Conservation (phyloP, 2,888 invertebrate species). For the Pristionchus maxplancki region DNA sequence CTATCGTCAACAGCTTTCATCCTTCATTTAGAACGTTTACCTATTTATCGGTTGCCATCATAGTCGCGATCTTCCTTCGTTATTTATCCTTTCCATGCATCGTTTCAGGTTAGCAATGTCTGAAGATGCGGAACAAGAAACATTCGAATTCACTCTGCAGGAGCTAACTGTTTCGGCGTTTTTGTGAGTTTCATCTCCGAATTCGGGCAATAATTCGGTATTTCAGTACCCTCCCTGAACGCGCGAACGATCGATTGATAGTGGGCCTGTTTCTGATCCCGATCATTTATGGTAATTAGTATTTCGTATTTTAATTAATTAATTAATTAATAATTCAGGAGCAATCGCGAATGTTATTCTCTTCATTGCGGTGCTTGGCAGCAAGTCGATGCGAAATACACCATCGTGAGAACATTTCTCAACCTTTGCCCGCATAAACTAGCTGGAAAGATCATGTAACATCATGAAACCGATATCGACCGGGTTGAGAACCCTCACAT, state of each 20-base stretch:
- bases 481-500: background rate
- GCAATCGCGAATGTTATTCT: conserved; percentile 16
- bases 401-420: conserved; percentile 28
- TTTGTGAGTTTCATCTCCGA: background rate
- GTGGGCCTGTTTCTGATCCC: conserved; percentile 32
- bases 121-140: background rate
- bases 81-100: background rate
- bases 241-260: background rate
- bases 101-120: background rate
- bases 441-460: background rate
- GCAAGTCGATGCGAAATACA: conserved; percentile 11
- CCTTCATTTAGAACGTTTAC: too few species aligned
- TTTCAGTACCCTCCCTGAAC: conserved; percentile 3
- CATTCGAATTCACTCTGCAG: background rate
- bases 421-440: background rate
- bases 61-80: background rate
- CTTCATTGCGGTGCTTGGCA: background rate
- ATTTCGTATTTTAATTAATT: background rate
- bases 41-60: background rate
- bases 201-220: background rate
- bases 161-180: background rate
- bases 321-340: background rate
- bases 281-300: background rate
- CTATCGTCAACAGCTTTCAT: too few species aligned
- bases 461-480: background rate